phyloP scores from a whole-genome alignment of 2,888 invertebrate species.

The Serrognathus titanus region DNA sequence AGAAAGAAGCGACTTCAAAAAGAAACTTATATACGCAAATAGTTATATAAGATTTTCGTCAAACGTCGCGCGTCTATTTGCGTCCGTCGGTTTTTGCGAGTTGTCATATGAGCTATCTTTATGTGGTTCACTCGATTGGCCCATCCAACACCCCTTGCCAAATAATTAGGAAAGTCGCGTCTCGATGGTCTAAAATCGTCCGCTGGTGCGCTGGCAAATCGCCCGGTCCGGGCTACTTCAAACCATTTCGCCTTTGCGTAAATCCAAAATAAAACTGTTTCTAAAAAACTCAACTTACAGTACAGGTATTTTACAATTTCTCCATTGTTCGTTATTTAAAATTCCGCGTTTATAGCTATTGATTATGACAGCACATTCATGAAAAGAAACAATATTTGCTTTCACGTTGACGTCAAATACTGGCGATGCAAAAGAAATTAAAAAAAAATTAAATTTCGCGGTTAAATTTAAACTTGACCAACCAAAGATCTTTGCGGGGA shows the following conservation, averaged over 20 bases:
- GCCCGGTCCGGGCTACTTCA: conserved; percentile 30
- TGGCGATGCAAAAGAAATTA: no score
- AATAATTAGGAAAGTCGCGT: conserved; percentile 71
- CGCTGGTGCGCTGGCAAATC: conserved; percentile 31
- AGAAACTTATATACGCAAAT: conserved; percentile 12
- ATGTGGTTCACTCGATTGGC: conserved; percentile 31
- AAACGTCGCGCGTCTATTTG: conserved; percentile 21
- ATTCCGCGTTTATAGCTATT: no score
- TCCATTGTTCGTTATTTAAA: no score
- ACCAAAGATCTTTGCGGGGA: no score
- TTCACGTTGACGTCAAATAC: no score
- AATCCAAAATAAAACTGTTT: conserved; percentile 9
- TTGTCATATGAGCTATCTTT: conserved; percentile 31
- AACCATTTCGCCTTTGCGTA: background rate
- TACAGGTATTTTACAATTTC: no score
- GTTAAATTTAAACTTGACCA: no score
- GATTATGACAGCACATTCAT: no score
- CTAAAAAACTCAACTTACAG: conserved; percentile 18
- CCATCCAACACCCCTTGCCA: conserved; percentile 62
- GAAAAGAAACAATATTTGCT: no score
- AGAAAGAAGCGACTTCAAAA: background rate
- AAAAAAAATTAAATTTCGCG: no score
- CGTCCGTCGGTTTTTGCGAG: conserved; percentile 27
- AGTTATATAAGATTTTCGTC: conserved; percentile 19
- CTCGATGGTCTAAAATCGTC: conserved; percentile 33